phyloP scores from a whole-genome alignment of 2,113 vertebrate genomes.

The Alligator mississippiensis region DNA sequence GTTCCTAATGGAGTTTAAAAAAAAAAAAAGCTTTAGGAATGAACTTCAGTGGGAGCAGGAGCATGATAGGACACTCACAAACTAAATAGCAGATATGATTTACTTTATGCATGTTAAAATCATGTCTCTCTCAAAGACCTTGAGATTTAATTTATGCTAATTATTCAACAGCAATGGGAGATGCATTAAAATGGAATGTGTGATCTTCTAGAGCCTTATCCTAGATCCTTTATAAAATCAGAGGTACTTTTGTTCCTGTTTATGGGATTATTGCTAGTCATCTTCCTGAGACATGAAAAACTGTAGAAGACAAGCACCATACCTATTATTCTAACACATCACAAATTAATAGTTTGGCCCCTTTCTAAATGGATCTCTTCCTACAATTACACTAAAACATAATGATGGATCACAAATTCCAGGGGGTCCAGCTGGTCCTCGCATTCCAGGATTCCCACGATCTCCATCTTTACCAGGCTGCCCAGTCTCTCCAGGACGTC shows the following conservation, averaged over 20 bases:
- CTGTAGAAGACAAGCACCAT: slow-evolving; percentile 79
- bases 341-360: slow-evolving; percentile 92
- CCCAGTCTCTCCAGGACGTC: slow-evolving; percentile 87
- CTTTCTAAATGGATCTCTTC: slow-evolving; percentile 93
- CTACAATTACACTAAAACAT: slow-evolving; percentile 90
- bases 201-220: slow-evolving; percentile 43
- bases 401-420: slow-evolving; percentile 93
- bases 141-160: slow-evolving; percentile 37
- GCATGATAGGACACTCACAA: not conserved
- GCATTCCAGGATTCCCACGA: slow-evolving; percentile 86
- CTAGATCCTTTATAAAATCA: slow-evolving; percentile 47
- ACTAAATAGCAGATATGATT: slow-evolving; percentile 41
- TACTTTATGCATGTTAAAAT: slow-evolving; percentile 41
- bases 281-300: slow-evolving; percentile 94
- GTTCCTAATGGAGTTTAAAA: slow-evolving; percentile 33
- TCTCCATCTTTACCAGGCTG: slow-evolving; percentile 86
- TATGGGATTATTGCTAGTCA: slow-evolving; percentile 81
- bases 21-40: slow-evolving; percentile 36
- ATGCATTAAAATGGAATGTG: slow-evolving; percentile 33
- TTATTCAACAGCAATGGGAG: not conserved
- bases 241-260: slow-evolving; percentile 85
- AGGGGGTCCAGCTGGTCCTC: slow-evolving; percentile 87
- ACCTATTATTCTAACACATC: slow-evolving; percentile 67
- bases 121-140: slow-evolving; percentile 42
- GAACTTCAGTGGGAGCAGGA: slow-evolving; percentile 27